Base-by-base conservation (phyloP, 2,113 vertebrate genomes). In the Myocastor coypus region DNA sequence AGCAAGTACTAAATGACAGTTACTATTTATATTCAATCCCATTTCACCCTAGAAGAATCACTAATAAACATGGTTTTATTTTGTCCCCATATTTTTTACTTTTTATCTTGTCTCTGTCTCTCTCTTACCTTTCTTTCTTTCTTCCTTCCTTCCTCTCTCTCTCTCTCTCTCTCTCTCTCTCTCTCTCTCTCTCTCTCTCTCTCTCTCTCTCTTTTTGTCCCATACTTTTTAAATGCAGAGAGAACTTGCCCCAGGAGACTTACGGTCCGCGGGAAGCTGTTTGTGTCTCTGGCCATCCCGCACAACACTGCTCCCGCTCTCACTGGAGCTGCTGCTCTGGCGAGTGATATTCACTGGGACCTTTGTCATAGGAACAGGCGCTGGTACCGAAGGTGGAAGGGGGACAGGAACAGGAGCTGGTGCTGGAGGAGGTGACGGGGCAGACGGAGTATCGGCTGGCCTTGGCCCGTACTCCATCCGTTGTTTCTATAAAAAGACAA, bases 321-420 rank as follows among this genome's bases (percentile, higher is more conserved):
- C 99, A 0, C 99, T 99, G 85, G 99, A 99, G 14, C 98, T 98
- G 97, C 97, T 98, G 98, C 98, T 99, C 81, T 99, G 99, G 34
- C 98, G 97, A 97, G 98, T 34, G 3, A 97, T 73, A 0, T 97
- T 98, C 0, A 98, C 97, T 2, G 98, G 97, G 81, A 98, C 96
- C 37, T 98, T 84, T 0, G 98, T 92, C 16, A 98, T 98, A 0
- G 98, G 98, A 0, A 98, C 85, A 1, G 99, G 98, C 0, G 98
- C 98, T 0, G 99, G 95, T 4, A 98, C 92, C 0, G 98, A 97
- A 7, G 98, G 97, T 0, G 98, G 98, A 0, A 98, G 97, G 2
- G 98, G 97, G 9, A 98, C 95, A 1, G 98, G 96, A 7, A 97
- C 52, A 0, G 98, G 98, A 66, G 97, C 97, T 0, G 98, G 98